Evolutionary conservation across 2,888 invertebrate genomes (phyloP).

Genomic region (Leptinotarsa haldemani): DNA sequence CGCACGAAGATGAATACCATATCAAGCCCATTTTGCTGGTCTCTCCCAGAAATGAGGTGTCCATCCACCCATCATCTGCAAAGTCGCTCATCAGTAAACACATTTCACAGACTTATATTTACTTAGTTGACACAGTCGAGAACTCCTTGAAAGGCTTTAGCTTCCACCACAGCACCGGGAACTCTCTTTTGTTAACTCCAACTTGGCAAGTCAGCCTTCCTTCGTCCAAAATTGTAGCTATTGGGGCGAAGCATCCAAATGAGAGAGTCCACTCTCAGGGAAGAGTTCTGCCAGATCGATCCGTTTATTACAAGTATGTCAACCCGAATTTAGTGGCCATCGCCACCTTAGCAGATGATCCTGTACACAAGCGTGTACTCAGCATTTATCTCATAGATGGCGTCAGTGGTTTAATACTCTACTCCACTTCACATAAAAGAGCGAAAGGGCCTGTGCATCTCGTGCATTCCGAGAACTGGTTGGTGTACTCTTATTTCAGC

Average conservation of each 20-base stretch:
- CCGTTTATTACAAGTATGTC: conserved; percentile 97
- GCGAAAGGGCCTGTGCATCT: conserved; percentile 86
- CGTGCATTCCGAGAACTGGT: conserved; percentile 97
- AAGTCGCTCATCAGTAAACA: conserved; percentile 67
- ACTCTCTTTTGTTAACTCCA: conserved; percentile 48
- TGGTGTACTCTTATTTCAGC: conserved; percentile 93
- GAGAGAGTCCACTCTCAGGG: conserved; percentile 95
- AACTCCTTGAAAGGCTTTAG: conserved; percentile 75
- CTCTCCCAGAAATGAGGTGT: conserved; percentile 73
- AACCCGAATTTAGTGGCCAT: conserved; percentile 97
- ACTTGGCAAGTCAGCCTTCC: conserved; percentile 80
- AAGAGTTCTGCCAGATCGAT: conserved; percentile 92
- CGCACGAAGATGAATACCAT: conserved; percentile 77
- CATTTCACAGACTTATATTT: conserved; percentile 73
- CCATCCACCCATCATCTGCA: conserved; percentile 74
- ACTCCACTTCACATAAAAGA: conserved; percentile 86
- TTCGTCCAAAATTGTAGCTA: conserved; percentile 71
- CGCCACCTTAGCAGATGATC: conserved; percentile 81
- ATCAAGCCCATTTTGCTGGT: conserved; percentile 84
- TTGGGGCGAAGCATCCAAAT: conserved; percentile 74
- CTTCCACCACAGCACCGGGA: conserved; percentile 63
- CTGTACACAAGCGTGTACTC: conserved; percentile 82
- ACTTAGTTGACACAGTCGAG: conserved; percentile 71
- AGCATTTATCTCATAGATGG: conserved; percentile 90
- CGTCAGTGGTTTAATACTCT: conserved; percentile 85